These are phyloP conservation scores for Onychomys leucogaster DNA, from an alignment of 2,797 vertebrate species.

Conservation along the genomic window DNA sequence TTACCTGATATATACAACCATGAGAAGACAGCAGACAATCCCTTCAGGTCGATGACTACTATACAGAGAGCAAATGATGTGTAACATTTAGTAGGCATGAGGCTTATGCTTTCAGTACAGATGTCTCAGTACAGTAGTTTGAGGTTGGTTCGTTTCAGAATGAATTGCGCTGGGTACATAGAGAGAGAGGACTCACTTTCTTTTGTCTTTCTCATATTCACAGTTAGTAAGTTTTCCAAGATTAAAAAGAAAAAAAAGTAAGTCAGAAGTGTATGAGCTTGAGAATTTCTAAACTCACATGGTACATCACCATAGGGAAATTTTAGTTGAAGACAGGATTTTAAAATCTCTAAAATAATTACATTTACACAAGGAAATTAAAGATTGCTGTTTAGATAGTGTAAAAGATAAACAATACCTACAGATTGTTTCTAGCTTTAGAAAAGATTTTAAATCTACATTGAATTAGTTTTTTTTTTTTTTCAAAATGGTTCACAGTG, in stretches of 20 bases:
- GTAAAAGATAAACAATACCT: constrained; percentile 43
- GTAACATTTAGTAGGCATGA: constrained; percentile 65
- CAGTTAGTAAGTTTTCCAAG: constrained; percentile 75
- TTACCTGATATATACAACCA: constrained; percentile 77
- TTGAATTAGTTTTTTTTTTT: constrained; percentile 35
- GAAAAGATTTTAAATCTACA: constrained; percentile 63
- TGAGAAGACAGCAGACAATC: constrained; percentile 71
- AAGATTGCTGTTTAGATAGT: constrained; percentile 30
- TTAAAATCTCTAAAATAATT: constrained; percentile 49
- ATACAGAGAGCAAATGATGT: constrained; percentile 58
- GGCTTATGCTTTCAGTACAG: constrained; percentile 69
- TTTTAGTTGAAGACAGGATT: constrained; percentile 47
- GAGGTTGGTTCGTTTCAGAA: constrained; percentile 72
- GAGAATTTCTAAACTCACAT: constrained; percentile 61
- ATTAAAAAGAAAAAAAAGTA: background rate
- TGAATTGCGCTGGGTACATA: constrained; percentile 68
- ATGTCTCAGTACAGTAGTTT: constrained; percentile 78
- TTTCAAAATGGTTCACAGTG: constrained; percentile 45
- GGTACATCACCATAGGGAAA: constrained; percentile 70
- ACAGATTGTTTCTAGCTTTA: constrained; percentile 63
- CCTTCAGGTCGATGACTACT: constrained; percentile 72
- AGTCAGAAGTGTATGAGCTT: constrained; percentile 64
- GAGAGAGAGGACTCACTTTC: constrained; percentile 63
- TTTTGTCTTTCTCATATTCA: constrained; percentile 74
- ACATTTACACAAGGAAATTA: constrained; percentile 61